These are phyloP conservation scores for Deroplatys truncata DNA, from an alignment of 2,888 invertebrate species.

Conservation along the genomic window DNA sequence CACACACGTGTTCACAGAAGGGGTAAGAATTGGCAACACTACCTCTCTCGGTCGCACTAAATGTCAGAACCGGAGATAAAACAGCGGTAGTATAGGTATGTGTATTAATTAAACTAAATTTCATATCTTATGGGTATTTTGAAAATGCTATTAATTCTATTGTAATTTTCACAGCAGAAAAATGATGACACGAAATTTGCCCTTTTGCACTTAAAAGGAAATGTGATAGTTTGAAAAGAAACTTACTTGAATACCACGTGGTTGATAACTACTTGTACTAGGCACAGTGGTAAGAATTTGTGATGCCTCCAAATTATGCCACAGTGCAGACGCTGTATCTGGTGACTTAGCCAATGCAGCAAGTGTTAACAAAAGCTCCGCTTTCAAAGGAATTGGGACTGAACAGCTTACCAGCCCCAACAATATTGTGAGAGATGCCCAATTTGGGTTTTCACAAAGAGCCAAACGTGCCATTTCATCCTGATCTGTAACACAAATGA, in stretches of 20 bases:
- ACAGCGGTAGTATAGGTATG: too few species aligned
- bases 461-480: slow-evolving; percentile 77
- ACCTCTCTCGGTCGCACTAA: too few species aligned
- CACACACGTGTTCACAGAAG: too few species aligned
- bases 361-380: slow-evolving; percentile 72
- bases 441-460: slow-evolving; percentile 82
- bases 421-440: slow-evolving; percentile 77
- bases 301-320: slow-evolving; percentile 81
- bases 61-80: too few species aligned
- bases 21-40: too few species aligned
- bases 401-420: slow-evolving; percentile 83
- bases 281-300: slow-evolving; percentile 71
- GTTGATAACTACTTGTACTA: slow-evolving; percentile 58
- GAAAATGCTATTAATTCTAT: too few species aligned
- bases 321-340: slow-evolving; percentile 73
- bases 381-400: slow-evolving; percentile 80
- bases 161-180: too few species aligned
- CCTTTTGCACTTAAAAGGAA: too few species aligned
- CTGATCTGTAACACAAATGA: slow-evolving; percentile 43
- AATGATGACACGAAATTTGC: too few species aligned
- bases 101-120: too few species aligned
- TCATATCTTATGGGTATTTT: too few species aligned
- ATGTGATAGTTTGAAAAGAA: neutral
- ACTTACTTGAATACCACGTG: slow-evolving; percentile 43
- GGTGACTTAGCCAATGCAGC: slow-evolving; percentile 74